phyloP scores from a whole-genome alignment of 2,888 invertebrate genomes.

The Ecliptopera silaceata region DNA sequence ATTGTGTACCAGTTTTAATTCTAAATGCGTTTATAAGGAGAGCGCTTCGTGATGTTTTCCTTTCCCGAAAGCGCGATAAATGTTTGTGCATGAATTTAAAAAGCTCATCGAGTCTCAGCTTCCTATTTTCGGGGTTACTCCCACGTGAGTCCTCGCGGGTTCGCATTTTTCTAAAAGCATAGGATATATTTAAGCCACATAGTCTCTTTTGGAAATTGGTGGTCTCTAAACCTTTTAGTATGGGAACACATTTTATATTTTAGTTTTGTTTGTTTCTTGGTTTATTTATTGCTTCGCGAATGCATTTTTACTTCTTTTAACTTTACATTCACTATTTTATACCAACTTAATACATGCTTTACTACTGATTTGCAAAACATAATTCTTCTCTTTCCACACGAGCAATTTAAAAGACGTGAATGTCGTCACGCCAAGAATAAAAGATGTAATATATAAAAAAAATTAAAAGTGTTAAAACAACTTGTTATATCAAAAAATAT shows the following conservation, averaged over 20 bases:
- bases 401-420: too few species aligned
- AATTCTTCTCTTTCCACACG: too few species aligned
- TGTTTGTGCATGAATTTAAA: constrained; percentile 60
- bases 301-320: too few species aligned
- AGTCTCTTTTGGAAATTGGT: constrained; percentile 31
- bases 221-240: constrained; percentile 11
- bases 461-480: constrained; percentile 13
- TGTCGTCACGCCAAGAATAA: too few species aligned
- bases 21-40: neutral
- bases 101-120: constrained; percentile 49
- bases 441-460: too few species aligned
- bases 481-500: too few species aligned
- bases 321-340: too few species aligned
- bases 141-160: constrained; percentile 42
- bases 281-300: neutral
- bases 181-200: constrained; percentile 30
- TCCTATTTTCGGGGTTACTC: constrained; percentile 46
- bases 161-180: constrained; percentile 32
- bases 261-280: neutral
- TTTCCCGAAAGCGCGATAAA: constrained; percentile 55
- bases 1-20: neutral
- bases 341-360: too few species aligned
- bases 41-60: constrained; percentile 41
- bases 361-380: too few species aligned
- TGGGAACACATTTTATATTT: too few species aligned